Conservation (phyloP, 2,113 vertebrate species). For the Eonycteris spelaea region DNA sequence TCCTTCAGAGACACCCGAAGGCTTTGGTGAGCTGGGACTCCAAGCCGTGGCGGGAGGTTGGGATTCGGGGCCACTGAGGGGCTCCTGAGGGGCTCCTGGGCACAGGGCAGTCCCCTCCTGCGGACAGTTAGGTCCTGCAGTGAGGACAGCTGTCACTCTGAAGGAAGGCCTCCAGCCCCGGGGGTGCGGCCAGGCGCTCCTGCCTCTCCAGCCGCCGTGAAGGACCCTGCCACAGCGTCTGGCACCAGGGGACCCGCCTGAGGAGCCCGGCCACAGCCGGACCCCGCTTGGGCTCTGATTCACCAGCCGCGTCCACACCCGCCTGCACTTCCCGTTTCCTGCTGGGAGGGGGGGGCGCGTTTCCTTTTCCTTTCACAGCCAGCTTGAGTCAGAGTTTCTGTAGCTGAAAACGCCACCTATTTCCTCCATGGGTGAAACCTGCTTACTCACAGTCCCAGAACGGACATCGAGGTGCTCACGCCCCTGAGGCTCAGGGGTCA, state of each 20-base stretch:
- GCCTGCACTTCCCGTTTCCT: conserved; percentile 48
- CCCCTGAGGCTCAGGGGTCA: accelerated
- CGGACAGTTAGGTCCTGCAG: background rate
- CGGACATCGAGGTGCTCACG: accelerated
- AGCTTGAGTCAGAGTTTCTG: conserved; percentile 65
- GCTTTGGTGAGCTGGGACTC: accelerated
- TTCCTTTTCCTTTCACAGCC: conserved; percentile 27
- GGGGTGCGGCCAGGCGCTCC: background rate
- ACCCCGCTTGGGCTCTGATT: background rate
- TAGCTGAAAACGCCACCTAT: background rate
- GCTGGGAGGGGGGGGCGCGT: background rate
- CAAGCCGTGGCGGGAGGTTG: background rate
- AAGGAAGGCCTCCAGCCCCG: too few species aligned
- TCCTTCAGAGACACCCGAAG: background rate
- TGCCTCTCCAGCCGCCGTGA: too few species aligned
- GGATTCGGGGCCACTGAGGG: accelerated
- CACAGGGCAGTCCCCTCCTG: accelerated
- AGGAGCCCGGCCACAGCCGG: accelerated
- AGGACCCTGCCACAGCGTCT: accelerated
- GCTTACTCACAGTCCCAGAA: accelerated
- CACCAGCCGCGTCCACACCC: background rate
- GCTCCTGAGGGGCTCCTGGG: accelerated
- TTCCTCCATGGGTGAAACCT: background rate
- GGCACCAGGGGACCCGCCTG: accelerated
- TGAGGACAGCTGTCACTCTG: accelerated